These are phyloP conservation scores for Notolabrus celidotus DNA, from an alignment of 2,797 vertebrate species.

Conservation along the genomic window DNA sequence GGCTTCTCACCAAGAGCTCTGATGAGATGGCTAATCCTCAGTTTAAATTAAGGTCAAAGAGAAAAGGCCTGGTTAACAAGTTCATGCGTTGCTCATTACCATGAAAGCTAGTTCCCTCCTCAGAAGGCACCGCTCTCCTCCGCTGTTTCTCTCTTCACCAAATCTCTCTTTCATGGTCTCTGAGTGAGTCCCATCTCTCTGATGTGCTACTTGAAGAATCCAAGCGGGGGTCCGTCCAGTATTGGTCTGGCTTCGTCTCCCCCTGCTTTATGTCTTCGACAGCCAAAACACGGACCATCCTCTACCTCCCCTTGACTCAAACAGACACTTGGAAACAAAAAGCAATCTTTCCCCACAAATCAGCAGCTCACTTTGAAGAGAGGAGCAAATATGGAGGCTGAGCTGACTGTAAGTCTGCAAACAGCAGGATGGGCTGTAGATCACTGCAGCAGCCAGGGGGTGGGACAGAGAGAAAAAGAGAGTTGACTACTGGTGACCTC, in stretches of 20 bases:
- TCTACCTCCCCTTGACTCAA: constrained; percentile 11
- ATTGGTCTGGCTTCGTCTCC: constrained; percentile 1
- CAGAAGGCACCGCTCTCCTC: constrained; percentile 38
- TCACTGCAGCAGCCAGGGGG: constrained; percentile 54
- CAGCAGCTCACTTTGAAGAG: neutral
- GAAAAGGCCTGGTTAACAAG: constrained; percentile 62
- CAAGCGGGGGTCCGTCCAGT: constrained; percentile 29
- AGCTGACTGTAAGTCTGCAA: constrained; percentile 29
- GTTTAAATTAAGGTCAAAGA: constrained; percentile 75
- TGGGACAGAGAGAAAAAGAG: constrained; percentile 49
- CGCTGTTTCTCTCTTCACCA: constrained; percentile 26
- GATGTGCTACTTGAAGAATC: constrained; percentile 52
- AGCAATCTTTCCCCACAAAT: constrained; percentile 14
- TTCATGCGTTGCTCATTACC: constrained; percentile 61
- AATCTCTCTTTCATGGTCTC: constrained; percentile 34
- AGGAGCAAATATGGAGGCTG: constrained; percentile 15
- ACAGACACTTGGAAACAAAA: constrained; percentile 19
- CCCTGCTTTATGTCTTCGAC: constrained; percentile 19
- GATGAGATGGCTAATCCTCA: constrained; percentile 74
- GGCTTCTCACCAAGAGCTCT: constrained; percentile 69
- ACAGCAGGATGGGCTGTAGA: constrained; percentile 57
- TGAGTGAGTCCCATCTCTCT: constrained; percentile 43
- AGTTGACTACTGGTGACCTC: constrained; percentile 72
- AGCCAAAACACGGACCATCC: constrained; percentile 6
- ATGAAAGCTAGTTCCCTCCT: constrained; percentile 50